Conservation (phyloP, 2,888 invertebrate genomes). For the Himalopsyche japonica region DNA sequence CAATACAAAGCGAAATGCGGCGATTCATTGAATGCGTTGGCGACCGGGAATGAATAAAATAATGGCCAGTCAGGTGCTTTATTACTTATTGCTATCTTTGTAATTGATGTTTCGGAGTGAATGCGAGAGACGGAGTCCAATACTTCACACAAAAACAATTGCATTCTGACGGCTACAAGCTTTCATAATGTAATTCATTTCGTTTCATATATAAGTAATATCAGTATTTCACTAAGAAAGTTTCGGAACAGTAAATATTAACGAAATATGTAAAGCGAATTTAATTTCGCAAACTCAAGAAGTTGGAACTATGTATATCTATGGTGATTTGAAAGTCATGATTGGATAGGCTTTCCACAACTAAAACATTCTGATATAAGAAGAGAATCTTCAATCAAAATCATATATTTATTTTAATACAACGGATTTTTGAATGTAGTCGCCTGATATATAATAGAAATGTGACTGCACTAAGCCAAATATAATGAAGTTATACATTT, state of each 20-base stretch:
- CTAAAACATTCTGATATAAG: too few species aligned
- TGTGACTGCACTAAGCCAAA: too few species aligned
- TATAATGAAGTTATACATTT: too few species aligned
- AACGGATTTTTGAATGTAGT: too few species aligned
- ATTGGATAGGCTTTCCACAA: too few species aligned
- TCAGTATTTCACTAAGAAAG: neutral
- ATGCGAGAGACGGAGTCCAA: neutral
- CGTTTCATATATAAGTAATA: neutral
- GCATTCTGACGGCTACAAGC: neutral
- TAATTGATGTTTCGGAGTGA: neutral
- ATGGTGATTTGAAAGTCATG: too few species aligned
- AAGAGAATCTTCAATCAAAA: too few species aligned
- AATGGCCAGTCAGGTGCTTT: neutral
- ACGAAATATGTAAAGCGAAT: too few species aligned
- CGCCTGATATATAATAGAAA: too few species aligned
- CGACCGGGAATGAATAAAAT: neutral
- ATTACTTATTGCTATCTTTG: conserved; percentile 1
- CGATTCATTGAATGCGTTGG: neutral
- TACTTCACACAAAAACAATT: neutral
- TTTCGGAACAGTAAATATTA: neutral
- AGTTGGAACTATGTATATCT: too few species aligned
- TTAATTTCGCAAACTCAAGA: too few species aligned
- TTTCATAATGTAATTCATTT: neutral
- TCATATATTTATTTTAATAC: too few species aligned
- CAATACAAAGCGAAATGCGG: neutral